phyloP scores from a whole-genome alignment of 2,797 vertebrate species.

The Micrastur ruficollis region DNA sequence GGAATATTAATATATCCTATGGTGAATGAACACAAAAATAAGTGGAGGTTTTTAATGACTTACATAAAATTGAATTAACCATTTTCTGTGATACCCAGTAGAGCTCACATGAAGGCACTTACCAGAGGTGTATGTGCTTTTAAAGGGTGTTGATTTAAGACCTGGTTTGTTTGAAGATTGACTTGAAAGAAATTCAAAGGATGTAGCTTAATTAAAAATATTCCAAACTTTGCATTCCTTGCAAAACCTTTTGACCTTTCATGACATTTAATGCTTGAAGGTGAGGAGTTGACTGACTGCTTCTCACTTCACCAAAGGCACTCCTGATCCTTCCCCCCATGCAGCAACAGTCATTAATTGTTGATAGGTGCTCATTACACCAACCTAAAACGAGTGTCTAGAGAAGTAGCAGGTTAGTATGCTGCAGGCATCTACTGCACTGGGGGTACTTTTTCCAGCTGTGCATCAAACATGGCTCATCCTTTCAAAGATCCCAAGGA shows the following conservation, averaged over 20 bases:
- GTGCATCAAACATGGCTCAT: background rate
- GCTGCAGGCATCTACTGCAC: background rate
- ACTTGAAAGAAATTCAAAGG: constrained; percentile 71
- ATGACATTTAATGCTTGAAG: constrained; percentile 50
- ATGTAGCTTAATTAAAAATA: constrained; percentile 59
- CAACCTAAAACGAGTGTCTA: constrained; percentile 17
- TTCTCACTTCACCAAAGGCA: constrained; percentile 59
- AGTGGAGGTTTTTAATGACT: background rate
- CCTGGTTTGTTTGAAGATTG: constrained; percentile 50
- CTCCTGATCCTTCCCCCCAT: constrained; percentile 21
- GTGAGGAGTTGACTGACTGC: constrained; percentile 62
- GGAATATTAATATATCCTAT: background rate
- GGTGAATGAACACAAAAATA: background rate
- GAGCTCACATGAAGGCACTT: background rate
- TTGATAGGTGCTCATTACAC: constrained; percentile 56
- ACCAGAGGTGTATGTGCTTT: constrained; percentile 17
- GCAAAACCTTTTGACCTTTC: constrained; percentile 65
- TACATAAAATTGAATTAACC: background rate
- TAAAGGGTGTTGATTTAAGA: constrained; percentile 59
- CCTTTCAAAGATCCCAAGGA: constrained; percentile 8
- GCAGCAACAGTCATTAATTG: constrained; percentile 62
- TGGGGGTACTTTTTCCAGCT: background rate
- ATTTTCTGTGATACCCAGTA: background rate
- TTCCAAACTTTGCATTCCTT: constrained; percentile 66
- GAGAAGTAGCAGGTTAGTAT: background rate